Base-by-base conservation (phyloP, 2,888 invertebrate species). In the Spisula subtruncata region DNA sequence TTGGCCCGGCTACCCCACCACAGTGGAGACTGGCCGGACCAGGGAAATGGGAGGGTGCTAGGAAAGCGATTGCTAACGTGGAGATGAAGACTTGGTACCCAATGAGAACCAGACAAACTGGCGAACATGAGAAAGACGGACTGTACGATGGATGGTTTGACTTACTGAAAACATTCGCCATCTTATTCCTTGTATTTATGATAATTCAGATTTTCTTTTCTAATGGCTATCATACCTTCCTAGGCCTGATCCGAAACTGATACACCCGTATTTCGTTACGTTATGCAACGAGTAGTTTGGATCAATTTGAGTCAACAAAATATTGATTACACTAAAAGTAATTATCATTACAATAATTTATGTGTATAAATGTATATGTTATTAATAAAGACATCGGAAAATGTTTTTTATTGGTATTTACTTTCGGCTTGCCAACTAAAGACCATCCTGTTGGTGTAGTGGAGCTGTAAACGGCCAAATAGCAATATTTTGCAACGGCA, bases 21-120 rank as follows among this genome's bases (percentile, higher is more conserved):
- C 94, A 94, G 71, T 94, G 93, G 93, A 87, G 94, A 25, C 83
- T 94, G 29, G 88, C 91, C 48, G 94, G 94, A 71, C 94, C 93
- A 0, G 94, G 93, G 46, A 91, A 86, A 48, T 94, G 94, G 94
- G 81, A 87, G 29, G 94, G 93, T 0, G 94, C 93, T 4, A 85
- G 85, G 35, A 29, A 90, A 2, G 93, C 94, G 14, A 93, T 94
- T 6, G 87, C 83, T 48, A 79, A 81, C 6, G 91, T 93, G 10
- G 89, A 92, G 41, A 90, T 93, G 80, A 91, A 93, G 12, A 93
- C 93, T 0, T 93, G 91, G 90, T 93, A 88, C 81, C 94, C 94
- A 51, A 91, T 94, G 92, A 84, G 92, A 79, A 92, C 93, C 2
- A 82, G 94, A 79, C 89, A 90, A 29, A 86, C 92, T 0, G 94